These are phyloP conservation scores for Amaurobius ferox DNA, from an alignment of 2,888 invertebrate species.

Conservation along the genomic window DNA sequence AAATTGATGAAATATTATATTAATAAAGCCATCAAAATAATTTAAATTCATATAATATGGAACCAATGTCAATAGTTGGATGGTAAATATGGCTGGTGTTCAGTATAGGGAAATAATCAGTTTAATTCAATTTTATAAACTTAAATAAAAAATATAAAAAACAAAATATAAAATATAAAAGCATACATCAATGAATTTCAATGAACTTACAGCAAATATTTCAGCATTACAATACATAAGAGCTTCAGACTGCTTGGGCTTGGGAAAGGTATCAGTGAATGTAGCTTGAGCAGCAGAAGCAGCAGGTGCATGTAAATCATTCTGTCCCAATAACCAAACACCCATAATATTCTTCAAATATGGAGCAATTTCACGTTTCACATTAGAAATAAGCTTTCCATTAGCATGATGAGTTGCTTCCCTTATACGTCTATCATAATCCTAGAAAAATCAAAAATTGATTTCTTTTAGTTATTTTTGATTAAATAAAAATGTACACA, in stretches of 20 bases:
- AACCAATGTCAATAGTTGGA: no score
- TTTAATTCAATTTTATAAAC: no score
- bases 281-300: conserved; percentile 84
- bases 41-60: no score
- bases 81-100: no score
- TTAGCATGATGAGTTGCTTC: conserved; percentile 88
- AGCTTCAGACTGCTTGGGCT: conserved; percentile 86
- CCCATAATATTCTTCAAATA: conserved; percentile 87
- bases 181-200: neutral
- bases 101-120: no score
- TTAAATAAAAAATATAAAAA: neutral
- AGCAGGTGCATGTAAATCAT: conserved; percentile 91
- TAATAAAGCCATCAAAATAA: no score
- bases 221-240: conserved; percentile 89
- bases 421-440: conserved; percentile 89
- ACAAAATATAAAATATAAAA: neutral
- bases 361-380: conserved; percentile 87
- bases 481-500: no score
- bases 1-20: no score
- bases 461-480: no score
- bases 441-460: no score
- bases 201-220: conserved; percentile 81
- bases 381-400: conserved; percentile 81
- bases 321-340: conserved; percentile 89
- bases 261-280: conserved; percentile 86